Percentiles rank a stretch among this genome's conserved stretches.
Conservation (phyloP, 1,140 invertebrate genomes). For the Lordiphosa clarofinis region DNA sequence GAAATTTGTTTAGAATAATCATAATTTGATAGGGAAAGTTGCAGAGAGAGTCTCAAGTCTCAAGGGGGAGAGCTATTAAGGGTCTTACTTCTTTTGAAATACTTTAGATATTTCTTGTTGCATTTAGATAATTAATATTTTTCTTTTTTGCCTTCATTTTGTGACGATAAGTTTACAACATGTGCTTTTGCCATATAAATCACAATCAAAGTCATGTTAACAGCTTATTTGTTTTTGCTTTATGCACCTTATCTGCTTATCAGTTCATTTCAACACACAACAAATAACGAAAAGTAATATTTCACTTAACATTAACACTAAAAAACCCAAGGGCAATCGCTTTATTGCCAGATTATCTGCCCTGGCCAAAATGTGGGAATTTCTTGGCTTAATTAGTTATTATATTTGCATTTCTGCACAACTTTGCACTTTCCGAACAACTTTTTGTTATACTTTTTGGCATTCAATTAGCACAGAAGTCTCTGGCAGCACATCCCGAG, state of each 20-base stretch:
- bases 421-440: conserved; percentile 16
- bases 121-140: not conserved
- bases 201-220: conserved; percentile 55
- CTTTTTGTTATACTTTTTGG: conserved; percentile 22
- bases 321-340: conserved; percentile 33
- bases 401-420: conserved; percentile 1
- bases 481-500: too few species aligned
- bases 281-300: conserved; percentile 11
- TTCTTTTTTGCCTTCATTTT: too few species aligned
- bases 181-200: conserved; percentile 37
- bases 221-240: conserved; percentile 39
- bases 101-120: not conserved
- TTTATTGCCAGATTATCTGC: conserved; percentile 26
- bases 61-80: too few species aligned
- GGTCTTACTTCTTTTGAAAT: too few species aligned
- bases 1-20: too few species aligned
- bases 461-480: not conserved
- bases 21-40: too few species aligned
- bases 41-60: too few species aligned
- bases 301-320: conserved; percentile 26
- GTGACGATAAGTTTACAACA: conserved; percentile 39
- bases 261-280: conserved; percentile 23
- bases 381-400: conserved; percentile 7
- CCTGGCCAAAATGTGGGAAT: not conserved
- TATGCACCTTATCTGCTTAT: conserved; percentile 47